Evolutionary conservation across 2,797 vertebrate species (phyloP).

Genomic region (Luscinia luscinia): DNA sequence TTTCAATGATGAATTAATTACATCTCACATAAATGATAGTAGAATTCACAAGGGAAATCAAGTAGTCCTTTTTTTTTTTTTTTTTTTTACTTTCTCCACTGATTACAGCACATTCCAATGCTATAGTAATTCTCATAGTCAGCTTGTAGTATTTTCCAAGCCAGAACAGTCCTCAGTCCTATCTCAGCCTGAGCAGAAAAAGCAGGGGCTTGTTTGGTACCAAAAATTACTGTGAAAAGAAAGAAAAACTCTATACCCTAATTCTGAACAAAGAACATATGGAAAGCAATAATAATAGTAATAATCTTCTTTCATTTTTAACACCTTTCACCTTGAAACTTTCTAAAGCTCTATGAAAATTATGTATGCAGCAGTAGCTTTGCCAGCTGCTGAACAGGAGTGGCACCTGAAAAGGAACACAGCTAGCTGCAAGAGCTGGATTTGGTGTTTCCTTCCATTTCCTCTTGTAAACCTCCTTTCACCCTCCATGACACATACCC

Average conservation of each 20-base stretch:
- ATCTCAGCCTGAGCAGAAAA: slow-evolving; percentile 54
- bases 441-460: background rate
- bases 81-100: slow-evolving; percentile 64
- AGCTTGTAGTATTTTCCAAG: slow-evolving; percentile 63
- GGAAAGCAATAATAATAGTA: background rate
- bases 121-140: slow-evolving; percentile 48
- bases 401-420: background rate
- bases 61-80: slow-evolving; percentile 38
- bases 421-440: background rate
- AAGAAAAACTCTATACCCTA: slow-evolving; percentile 17
- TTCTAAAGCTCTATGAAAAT: slow-evolving; percentile 14
- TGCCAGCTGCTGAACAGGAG: background rate
- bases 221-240: slow-evolving; percentile 52
- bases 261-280: background rate
- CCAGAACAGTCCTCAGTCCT: slow-evolving; percentile 16
- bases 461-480: background rate
- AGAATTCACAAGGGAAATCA: slow-evolving; percentile 73
- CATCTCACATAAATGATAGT: slow-evolving; percentile 71
- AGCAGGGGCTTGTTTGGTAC: slow-evolving; percentile 41
- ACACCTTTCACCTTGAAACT: slow-evolving; percentile 38
- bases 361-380: background rate
- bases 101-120: slow-evolving; percentile 59
- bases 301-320: slow-evolving; percentile 42
- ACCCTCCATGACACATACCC: accelerated
- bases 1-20: slow-evolving; percentile 71